phyloP scores from a whole-genome alignment of 2,888 invertebrate species.

The Idaea straminata region DNA sequence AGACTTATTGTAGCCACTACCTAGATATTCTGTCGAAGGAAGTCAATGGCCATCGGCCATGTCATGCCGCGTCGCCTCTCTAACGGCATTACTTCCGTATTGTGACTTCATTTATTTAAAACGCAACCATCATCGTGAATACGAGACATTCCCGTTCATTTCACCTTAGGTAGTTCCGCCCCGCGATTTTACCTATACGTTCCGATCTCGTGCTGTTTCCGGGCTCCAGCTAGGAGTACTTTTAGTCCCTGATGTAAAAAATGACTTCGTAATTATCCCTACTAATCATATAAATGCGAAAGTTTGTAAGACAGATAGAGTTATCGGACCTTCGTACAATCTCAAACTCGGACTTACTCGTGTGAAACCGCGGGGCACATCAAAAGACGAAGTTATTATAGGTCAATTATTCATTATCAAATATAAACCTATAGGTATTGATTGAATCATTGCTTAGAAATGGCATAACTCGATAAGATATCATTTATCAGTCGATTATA shows the following conservation, averaged over 20 bases:
- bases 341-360: neutral
- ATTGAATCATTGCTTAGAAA: neutral
- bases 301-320: too few relatives aligned
- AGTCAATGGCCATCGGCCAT: neutral
- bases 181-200: too few relatives aligned
- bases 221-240: too few relatives aligned
- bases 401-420: constrained; percentile 1
- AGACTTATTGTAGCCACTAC: neutral
- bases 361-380: too few relatives aligned
- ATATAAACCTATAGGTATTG: neutral
- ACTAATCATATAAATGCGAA: too few relatives aligned
- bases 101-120: neutral
- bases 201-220: too few relatives aligned
- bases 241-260: too few relatives aligned
- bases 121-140: neutral
- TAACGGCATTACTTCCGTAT: neutral
- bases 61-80: neutral
- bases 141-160: neutral
- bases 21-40: neutral
- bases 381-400: neutral
- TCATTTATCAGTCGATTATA: neutral
- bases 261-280: too few relatives aligned
- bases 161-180: neutral
- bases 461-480: neutral
- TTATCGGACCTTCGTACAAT: too few relatives aligned